These are phyloP conservation scores for Peromyscus californicus DNA, from an alignment of 2,113 vertebrate genomes.

Conservation along the genomic window DNA sequence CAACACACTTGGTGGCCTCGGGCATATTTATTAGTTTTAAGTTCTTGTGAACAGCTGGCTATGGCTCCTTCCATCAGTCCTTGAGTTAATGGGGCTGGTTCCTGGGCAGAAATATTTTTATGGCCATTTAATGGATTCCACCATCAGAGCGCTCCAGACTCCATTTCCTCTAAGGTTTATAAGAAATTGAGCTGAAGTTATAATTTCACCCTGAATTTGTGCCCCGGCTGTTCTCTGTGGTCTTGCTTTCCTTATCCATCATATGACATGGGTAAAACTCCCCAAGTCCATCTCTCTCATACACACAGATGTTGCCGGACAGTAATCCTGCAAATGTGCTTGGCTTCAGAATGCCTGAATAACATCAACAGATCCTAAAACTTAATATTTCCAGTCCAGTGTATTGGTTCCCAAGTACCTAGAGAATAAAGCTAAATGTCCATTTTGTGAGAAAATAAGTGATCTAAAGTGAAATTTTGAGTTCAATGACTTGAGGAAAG, in stretches of 20 bases:
- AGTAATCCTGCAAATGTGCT: rapidly evolving
- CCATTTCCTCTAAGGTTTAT: not conserved
- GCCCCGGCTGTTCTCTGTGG: not conserved
- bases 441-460: not conserved
- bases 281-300: not conserved
- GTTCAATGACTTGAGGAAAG: not conserved
- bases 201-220: not conserved
- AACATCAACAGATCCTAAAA: not conserved
- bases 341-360: not conserved
- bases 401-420: not conserved
- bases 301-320: not conserved
- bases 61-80: not conserved
- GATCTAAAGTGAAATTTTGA: not conserved
- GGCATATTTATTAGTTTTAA: not conserved
- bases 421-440: not conserved
- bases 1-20: too few relatives aligned
- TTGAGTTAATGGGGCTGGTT: not conserved
- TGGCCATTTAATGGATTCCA: not conserved
- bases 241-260: not conserved
- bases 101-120: not conserved
- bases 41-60: too few relatives aligned
- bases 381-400: not conserved
- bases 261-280: not conserved
- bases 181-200: not conserved
- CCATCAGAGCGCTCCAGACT: not conserved